These are phyloP conservation scores for Todus mexicanus DNA, from an alignment of 2,797 vertebrate genomes.

Conservation along the genomic window DNA sequence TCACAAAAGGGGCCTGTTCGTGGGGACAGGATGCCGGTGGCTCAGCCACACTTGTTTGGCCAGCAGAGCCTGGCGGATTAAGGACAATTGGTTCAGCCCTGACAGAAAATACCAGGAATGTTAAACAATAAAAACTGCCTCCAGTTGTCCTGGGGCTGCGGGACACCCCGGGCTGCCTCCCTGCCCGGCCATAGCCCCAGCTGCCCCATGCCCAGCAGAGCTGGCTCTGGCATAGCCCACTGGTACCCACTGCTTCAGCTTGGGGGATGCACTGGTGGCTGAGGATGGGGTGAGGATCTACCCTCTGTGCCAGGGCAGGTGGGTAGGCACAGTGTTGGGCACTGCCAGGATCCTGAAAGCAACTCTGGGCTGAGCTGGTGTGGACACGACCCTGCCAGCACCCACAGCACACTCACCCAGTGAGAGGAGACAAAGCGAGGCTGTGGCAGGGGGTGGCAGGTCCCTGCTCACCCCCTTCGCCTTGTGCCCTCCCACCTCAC, in stretches of 20 bases:
- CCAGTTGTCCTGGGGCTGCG: slow-evolving; percentile 47
- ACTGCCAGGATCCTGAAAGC: neutral
- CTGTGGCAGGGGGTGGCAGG: neutral
- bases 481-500: neutral
- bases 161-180: neutral
- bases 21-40: slow-evolving; percentile 65
- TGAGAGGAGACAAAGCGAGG: fast-evolving
- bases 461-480: neutral
- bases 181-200: neutral
- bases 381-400: neutral
- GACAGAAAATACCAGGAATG: slow-evolving; percentile 77
- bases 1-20: slow-evolving; percentile 73
- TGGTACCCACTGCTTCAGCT: neutral
- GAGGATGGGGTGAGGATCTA: neutral
- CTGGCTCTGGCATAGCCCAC: neutral
- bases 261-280: neutral
- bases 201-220: neutral
- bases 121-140: slow-evolving; percentile 70
- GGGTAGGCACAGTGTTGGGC: neutral
- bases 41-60: slow-evolving; percentile 72
- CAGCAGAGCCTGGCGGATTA: slow-evolving; percentile 71
- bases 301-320: neutral
- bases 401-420: fast-evolving
- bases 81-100: slow-evolving; percentile 77
- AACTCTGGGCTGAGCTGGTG: neutral